Evolutionary conservation across 1,140 invertebrate genomes (phyloP).

Genomic region (Zeugodacus cucurbitae): DNA sequence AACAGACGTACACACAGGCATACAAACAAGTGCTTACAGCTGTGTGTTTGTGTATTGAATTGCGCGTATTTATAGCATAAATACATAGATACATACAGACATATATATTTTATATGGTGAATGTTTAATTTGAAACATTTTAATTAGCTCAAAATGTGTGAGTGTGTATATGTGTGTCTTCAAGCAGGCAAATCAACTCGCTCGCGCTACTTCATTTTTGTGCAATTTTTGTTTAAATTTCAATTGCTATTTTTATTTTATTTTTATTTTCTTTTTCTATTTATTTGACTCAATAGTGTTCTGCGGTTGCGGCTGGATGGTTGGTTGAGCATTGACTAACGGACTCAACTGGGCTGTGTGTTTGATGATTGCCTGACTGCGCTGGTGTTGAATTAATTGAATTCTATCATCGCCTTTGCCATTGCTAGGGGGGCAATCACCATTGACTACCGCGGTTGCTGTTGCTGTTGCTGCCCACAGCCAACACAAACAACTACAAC

Average conservation of each 20-base stretch:
- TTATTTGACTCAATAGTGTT: background rate
- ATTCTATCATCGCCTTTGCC: background rate
- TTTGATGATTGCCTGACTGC: background rate
- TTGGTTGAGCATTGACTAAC: background rate
- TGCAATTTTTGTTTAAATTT: background rate
- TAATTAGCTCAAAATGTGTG: background rate
- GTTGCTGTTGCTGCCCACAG: background rate
- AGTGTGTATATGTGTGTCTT: background rate
- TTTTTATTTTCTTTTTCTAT: background rate
- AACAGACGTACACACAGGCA: background rate
- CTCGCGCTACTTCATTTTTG: background rate
- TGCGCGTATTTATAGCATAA: background rate
- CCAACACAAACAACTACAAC: background rate
- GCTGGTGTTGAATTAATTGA: slow-evolving; percentile 8
- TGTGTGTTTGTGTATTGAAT: background rate
- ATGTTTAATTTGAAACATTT: background rate
- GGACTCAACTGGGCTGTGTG: background rate
- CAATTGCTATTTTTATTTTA: background rate
- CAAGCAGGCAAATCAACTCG: background rate
- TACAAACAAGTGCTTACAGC: background rate
- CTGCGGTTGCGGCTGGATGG: background rate
- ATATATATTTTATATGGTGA: background rate
- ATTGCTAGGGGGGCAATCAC: background rate
- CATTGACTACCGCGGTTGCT: background rate
- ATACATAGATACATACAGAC: background rate